Evolutionary conservation across 2,888 invertebrate genomes (phyloP).

Genomic region (Dendrolimus houi): DNA sequence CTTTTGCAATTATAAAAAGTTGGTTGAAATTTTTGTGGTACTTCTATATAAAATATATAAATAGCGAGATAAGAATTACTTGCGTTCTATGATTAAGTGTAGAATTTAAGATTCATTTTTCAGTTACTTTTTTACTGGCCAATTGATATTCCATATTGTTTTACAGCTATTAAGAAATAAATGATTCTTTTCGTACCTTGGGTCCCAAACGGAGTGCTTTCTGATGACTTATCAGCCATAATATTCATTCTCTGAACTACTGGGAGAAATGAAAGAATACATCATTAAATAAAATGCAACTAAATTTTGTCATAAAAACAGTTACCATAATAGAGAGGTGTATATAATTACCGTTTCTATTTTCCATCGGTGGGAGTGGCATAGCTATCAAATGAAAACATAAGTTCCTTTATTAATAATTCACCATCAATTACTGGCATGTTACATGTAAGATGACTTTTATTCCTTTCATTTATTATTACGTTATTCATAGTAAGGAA

Average conservation of each 20-base stretch:
- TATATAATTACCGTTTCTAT: conserved; percentile 50
- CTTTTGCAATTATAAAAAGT: no score
- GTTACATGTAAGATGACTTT: not conserved
- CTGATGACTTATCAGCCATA: conserved; percentile 57
- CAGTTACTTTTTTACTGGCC: no score
- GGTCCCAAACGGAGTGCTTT: conserved; percentile 63
- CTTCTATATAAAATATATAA: no score
- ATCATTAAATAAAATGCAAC: conserved; percentile 5
- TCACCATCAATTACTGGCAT: no score
- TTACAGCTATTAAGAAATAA: no score
- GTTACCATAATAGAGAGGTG: conserved; percentile 1
- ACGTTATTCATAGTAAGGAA: no score
- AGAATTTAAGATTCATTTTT: no score
- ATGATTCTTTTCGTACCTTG: conserved; percentile 42
- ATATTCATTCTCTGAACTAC: conserved; percentile 65
- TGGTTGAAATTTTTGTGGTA: no score
- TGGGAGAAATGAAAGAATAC: conserved; percentile 25
- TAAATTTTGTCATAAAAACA: conserved; percentile 1
- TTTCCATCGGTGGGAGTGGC: conserved; percentile 57
- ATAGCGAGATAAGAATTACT: no score
- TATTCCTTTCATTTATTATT: not conserved
- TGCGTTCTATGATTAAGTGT: no score
- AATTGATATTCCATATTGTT: no score
- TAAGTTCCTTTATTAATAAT: not conserved
- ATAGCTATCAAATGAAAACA: conserved; percentile 42